phyloP scores from a whole-genome alignment of 2,797 vertebrate species.

The Bradypus variegatus region DNA sequence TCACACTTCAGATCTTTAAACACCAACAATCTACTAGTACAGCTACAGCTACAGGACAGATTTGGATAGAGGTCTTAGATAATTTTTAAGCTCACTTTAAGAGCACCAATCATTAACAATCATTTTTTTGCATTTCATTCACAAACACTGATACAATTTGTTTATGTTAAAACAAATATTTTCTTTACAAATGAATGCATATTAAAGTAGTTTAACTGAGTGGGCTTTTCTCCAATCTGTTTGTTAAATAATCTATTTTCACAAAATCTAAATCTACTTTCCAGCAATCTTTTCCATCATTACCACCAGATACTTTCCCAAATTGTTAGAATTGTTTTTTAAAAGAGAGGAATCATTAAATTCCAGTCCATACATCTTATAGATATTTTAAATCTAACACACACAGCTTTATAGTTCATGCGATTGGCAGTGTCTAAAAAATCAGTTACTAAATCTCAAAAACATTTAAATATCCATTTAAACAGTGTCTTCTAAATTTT shows the following conservation, averaged over 20 bases:
- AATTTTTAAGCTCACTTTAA: slow-evolving; percentile 73
- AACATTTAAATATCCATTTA: slow-evolving; percentile 87
- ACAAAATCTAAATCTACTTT: slow-evolving; percentile 74
- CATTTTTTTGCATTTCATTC: slow-evolving; percentile 71
- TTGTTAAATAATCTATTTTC: slow-evolving; percentile 70
- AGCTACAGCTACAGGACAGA: slow-evolving; percentile 78
- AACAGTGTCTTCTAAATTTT: slow-evolving; percentile 81
- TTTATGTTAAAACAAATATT: slow-evolving; percentile 76
- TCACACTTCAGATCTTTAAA: slow-evolving; percentile 83
- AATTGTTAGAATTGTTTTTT: slow-evolving; percentile 68
- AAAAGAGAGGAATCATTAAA: slow-evolving; percentile 72
- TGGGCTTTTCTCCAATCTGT: slow-evolving; percentile 74
- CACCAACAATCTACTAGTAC: slow-evolving; percentile 77
- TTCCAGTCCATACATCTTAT: slow-evolving; percentile 79
- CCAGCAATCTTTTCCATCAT: slow-evolving; percentile 69
- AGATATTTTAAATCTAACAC: slow-evolving; percentile 92
- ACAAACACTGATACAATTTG: slow-evolving; percentile 74
- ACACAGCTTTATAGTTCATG: slow-evolving; percentile 93
- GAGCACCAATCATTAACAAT: slow-evolving; percentile 73
- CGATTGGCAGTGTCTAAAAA: slow-evolving; percentile 87
- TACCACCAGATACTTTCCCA: slow-evolving; percentile 65
- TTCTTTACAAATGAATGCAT: slow-evolving; percentile 76
- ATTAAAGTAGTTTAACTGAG: slow-evolving; percentile 76
- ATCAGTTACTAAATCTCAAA: slow-evolving; percentile 83
- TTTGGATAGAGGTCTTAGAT: slow-evolving; percentile 67